Conservation (phyloP, 2,888 invertebrate species). For the Eupithecia subumbrata region DNA sequence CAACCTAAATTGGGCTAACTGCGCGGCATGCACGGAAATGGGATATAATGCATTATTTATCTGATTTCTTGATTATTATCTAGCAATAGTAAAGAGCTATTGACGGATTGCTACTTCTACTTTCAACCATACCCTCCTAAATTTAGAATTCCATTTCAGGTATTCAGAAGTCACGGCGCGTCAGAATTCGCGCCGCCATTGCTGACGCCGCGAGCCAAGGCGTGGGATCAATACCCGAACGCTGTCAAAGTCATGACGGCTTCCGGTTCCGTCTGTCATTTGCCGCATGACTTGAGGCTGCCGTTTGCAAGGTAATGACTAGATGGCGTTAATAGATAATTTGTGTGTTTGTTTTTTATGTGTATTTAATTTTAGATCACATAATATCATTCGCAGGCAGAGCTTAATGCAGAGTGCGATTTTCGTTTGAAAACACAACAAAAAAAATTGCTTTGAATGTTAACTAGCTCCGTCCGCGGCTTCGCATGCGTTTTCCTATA, state of each 20-base stretch:
- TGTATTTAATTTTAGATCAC: too few species aligned
- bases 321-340: neutral
- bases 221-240: conserved; percentile 84
- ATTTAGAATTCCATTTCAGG: conserved; percentile 51
- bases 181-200: conserved; percentile 90
- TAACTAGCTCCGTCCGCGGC: too few species aligned
- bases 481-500: too few species aligned
- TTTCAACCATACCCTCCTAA: neutral
- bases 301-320: conserved; percentile 74
- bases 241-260: conserved; percentile 93
- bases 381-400: too few species aligned
- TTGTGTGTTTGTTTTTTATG: too few species aligned
- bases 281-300: conserved; percentile 92
- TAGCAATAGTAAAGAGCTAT: too few species aligned
- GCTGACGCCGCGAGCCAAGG: conserved; percentile 89
- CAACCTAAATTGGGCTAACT: too few species aligned
- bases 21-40: too few species aligned
- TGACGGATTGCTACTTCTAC: neutral
- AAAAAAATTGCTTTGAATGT: too few species aligned
- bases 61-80: too few species aligned
- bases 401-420: neutral
- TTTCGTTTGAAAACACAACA: neutral
- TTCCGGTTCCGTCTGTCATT: conserved; percentile 91
- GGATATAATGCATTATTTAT: too few species aligned
- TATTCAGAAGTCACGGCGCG: conserved; percentile 92